Evolutionary conservation across 2,888 invertebrate species (phyloP).

Genomic region (Sthenelais limicola): DNA sequence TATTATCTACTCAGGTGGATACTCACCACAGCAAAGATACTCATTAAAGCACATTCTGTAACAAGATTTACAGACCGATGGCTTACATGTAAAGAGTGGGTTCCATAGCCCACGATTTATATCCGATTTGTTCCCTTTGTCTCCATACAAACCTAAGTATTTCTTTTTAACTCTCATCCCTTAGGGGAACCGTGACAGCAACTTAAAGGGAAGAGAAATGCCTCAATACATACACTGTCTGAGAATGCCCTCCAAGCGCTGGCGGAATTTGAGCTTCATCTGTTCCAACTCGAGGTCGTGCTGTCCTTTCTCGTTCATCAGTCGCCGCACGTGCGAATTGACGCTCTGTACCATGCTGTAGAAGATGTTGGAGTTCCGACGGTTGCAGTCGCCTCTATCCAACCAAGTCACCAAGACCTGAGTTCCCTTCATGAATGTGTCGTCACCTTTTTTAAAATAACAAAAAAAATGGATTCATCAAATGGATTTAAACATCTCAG

Average conservation of each 20-base stretch:
- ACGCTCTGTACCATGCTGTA: conserved; percentile 94
- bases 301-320: conserved; percentile 87
- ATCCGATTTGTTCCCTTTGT: no score
- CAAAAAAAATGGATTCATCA: background rate
- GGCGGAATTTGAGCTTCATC: conserved; percentile 87
- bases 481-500: background rate
- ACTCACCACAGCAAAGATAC: no score
- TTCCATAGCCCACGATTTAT: no score
- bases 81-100: no score
- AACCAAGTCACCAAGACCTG: conserved; percentile 91
- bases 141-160: no score
- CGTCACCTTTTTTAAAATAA: conserved; percentile 76
- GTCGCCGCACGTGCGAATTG: conserved; percentile 90
- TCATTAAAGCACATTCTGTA: no score
- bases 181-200: no score
- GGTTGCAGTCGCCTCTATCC: conserved; percentile 93
- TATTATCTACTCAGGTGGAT: no score
- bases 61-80: no score
- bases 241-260: conserved; percentile 87
- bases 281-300: conserved; percentile 90
- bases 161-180: no score
- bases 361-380: conserved; percentile 91
- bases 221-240: conserved; percentile 89
- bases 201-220: background rate
- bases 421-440: conserved; percentile 87